Base-by-base conservation (phyloP, 2,113 vertebrate species). In the Raja brachyura region DNA sequence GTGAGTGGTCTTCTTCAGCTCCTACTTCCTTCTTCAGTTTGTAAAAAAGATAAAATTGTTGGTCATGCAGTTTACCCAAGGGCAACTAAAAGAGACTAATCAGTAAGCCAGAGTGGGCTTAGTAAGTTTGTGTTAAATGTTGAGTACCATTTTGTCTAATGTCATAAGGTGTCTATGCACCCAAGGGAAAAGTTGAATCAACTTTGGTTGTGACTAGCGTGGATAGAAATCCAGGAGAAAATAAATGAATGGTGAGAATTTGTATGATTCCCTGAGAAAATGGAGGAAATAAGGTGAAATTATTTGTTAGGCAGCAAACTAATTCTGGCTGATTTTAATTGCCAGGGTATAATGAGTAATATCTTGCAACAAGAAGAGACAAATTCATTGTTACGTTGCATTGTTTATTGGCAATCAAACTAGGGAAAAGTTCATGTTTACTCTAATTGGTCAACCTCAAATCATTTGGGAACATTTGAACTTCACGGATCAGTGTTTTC, bases 391-490 rank as follows among this genome's bases (percentile, higher is more conserved):
- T 66, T 18, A 88, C 63, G 16, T 63, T 16, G n/a, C 56, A 66
- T 28, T 66, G 56, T n/a, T 63, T 61, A 28, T 86, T 86, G 83
- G 61, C 56, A 86, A 61, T n/a, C 83, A 86, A 31, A 86, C 25
- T 10, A 31, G 28, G 59, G 83, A 63, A 88, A 88, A 18, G 83
- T 86, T 86, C 28, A 88, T 66, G 59, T 1, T n/a, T 63, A 56
- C 7, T 86, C 25, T 63, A 86, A 86, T 86, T 86, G 61, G 56
- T 4, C 56, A 16, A 59, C 6, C 81, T 88, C 59, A 88, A 1
- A 63, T 88, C 28, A 88, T 88, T 86, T 88, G 83, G 59, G 28
- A 88, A 66, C 59, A 88, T 88, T 88, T 88, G 59, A 88, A 88
- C 14, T 10, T 5, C 1, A 88, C 59, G 6, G 13, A 88, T 88